A percentile compares a stretch with the other conserved stretches of the same genome.
These are phyloP conservation scores for Synergus itoensis DNA, from an alignment of 2,888 invertebrate species.

Conservation along the genomic window DNA sequence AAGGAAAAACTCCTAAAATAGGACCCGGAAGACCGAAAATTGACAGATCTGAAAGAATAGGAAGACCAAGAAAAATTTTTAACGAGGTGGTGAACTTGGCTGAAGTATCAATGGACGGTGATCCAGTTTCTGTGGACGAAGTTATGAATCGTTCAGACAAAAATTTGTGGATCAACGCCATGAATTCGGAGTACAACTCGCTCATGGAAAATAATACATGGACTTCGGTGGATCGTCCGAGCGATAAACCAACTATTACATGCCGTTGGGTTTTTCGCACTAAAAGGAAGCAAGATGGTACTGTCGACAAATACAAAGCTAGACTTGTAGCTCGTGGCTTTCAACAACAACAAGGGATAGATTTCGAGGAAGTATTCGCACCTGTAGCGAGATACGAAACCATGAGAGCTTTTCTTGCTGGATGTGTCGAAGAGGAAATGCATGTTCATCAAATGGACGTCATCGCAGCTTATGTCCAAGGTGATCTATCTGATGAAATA, in stretches of 20 bases:
- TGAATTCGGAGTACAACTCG: conserved; percentile 52
- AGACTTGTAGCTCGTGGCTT: conserved; percentile 59
- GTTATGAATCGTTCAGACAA: conserved; percentile 5
- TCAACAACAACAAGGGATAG: conserved; percentile 53
- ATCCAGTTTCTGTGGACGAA: conserved; percentile 32
- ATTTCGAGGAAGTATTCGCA: conserved; percentile 57
- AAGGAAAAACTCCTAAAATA: background rate
- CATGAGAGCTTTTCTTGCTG: conserved; percentile 55
- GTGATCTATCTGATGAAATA: too few relatives aligned
- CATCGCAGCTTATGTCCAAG: conserved; percentile 53
- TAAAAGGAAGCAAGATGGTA: conserved; percentile 49
- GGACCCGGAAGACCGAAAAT: conserved; percentile 11
- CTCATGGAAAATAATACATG: conserved; percentile 55
- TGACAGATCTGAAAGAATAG: background rate
- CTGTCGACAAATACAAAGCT: conserved; percentile 54
- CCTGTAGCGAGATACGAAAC: conserved; percentile 58
- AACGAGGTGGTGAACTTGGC: background rate
- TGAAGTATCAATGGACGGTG: too few relatives aligned
- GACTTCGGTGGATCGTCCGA: conserved; percentile 51
- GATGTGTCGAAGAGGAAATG: conserved; percentile 54
- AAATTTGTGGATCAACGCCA: conserved; percentile 42
- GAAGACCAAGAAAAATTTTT: conserved; percentile 21
- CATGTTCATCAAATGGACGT: conserved; percentile 60
- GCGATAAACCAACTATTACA: conserved; percentile 47
- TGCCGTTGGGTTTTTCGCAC: conserved; percentile 55